A percentile compares a stretch with the other conserved stretches of the same genome.
phyloP scores from a whole-genome alignment of 2,888 invertebrate genomes.

The Catocala sponsa region DNA sequence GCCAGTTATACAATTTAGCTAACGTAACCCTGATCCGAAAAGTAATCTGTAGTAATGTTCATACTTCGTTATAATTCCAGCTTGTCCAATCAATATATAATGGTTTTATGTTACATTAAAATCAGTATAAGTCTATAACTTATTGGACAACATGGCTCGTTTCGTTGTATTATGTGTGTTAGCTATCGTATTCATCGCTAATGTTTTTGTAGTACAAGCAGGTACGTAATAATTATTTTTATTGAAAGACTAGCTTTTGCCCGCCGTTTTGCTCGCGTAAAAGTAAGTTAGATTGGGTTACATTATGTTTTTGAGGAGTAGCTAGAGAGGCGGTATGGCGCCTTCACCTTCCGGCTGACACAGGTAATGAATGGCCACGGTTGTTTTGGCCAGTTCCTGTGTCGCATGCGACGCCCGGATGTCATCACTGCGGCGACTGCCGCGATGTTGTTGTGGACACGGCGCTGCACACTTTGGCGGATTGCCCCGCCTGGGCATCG shows the following conservation, averaged over 20 bases:
- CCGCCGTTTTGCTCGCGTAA: no score
- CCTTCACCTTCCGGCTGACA: no score
- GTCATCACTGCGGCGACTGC: no score
- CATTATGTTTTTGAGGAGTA: no score
- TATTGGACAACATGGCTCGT: constrained; percentile 1
- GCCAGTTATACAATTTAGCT: neutral
- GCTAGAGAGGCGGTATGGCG: no score
- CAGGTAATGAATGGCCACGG: no score
- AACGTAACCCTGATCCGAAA: neutral
- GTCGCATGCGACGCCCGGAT: no score
- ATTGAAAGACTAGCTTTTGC: neutral
- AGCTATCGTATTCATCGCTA: neutral
- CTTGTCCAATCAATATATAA: constrained; percentile 4
- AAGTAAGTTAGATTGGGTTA: no score
- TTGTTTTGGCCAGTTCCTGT: no score
- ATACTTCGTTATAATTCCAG: neutral
- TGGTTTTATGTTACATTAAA: neutral
- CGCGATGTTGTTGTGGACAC: no score
- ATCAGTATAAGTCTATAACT: neutral
- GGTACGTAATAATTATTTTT: neutral
- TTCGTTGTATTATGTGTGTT: neutral
- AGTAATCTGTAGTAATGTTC: neutral
- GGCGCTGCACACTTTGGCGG: no score
- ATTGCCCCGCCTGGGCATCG: no score
- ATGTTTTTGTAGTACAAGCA: neutral